Evolutionary conservation across 2,113 vertebrate species (phyloP).

Genomic region (Ophiodon elongatus): DNA sequence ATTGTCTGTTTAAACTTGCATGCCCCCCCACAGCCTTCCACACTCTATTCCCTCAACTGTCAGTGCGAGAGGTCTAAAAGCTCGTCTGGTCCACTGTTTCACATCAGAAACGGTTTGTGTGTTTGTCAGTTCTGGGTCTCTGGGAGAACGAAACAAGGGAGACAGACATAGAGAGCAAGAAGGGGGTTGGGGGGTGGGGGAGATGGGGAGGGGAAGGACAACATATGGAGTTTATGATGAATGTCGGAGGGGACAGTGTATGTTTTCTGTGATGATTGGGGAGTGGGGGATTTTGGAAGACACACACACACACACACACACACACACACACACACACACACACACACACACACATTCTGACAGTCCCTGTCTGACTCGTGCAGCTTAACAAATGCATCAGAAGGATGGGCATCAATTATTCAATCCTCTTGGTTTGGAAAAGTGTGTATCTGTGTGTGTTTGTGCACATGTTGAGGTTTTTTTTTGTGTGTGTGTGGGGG

Average conservation of each 20-base stretch:
- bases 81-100: constrained; percentile 76
- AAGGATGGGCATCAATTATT: constrained; percentile 95
- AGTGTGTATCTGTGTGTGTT: constrained; percentile 76
- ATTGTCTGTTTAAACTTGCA: constrained; percentile 86
- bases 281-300: constrained; percentile 50
- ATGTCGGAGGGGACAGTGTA: constrained; percentile 69
- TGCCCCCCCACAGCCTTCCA: constrained; percentile 61
- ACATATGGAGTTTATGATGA: constrained; percentile 77
- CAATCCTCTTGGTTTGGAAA: constrained; percentile 88
- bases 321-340: constrained; percentile 62
- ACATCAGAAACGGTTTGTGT: constrained; percentile 84
- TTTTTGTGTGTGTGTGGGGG: no score
- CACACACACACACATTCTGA: constrained; percentile 73
- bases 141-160: constrained; percentile 62
- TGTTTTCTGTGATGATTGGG: constrained; percentile 69
- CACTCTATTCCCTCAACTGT: constrained; percentile 81
- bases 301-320: constrained; percentile 44
- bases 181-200: constrained; percentile 12
- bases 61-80: constrained; percentile 82
- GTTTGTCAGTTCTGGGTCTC: constrained; percentile 81
- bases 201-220: constrained; percentile 54
- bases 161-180: constrained; percentile 42
- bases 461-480: constrained; percentile 25
- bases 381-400: constrained; percentile 88
- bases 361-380: constrained; percentile 82